Base-by-base conservation (phyloP, 2,888 invertebrate genomes). In the Coleophora flavipennella region DNA sequence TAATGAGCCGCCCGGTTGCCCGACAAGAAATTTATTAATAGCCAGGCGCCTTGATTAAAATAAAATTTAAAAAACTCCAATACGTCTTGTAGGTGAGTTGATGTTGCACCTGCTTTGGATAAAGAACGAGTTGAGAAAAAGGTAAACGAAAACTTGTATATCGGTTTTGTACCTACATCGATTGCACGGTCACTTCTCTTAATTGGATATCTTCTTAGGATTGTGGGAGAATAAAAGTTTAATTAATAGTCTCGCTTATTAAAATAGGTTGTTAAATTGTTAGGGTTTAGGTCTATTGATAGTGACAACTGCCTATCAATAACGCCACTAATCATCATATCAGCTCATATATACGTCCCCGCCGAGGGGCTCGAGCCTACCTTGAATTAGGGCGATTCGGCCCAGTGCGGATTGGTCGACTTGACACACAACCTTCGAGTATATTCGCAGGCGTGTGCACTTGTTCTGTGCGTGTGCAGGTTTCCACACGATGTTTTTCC, bases 141-240 rank as follows among this genome's bases (percentile, higher is more conserved):
- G 11, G 35, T 33, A 35, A 35, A 39, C 11, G 10, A 6, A 3
- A 11, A 29, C 29, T 29, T n/a, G 29, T 29, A 6, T 29, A 29
- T 29, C 20, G 20, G 20, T 20, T 29, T 8, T 29, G 29, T 29
- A n/a, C n/a, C n/a, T n/a, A n/a, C 45, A 53, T 59, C 59, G 53
- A 57, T 49, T 57, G 62, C 57, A 56, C 50, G 55, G 54, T 62
- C 59, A 63, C 53, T 58, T 48, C 42, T 36, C 46, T 61, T 62
- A 64, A 64, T 63, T 62, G 59, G 59, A 49, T 49, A 36, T 41
- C 45, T 40, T 35, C 36, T 44, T 38, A 44, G 45, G 39, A 26
- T 45, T 44, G 31, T 35, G 46, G 42, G 43, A 38, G 43, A 31
- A 48, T 47, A 46, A 42, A 50, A 33, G 28, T 36, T 29, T 36